phyloP scores from a whole-genome alignment of 2,888 invertebrate species.

The Mesoligia furuncula region DNA sequence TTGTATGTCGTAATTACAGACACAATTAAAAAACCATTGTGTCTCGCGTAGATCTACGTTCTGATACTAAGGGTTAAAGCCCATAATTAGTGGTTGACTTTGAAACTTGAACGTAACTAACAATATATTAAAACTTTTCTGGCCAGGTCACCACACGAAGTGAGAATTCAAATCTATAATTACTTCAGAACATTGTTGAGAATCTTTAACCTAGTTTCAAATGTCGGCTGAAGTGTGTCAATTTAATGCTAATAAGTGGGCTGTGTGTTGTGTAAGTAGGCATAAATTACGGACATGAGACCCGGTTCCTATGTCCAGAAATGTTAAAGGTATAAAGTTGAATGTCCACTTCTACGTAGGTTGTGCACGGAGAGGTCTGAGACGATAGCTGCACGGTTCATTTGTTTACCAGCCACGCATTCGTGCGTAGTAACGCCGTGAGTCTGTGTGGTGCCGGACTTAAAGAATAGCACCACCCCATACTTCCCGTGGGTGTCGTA shows the following conservation, averaged over 20 bases:
- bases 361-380: not conserved
- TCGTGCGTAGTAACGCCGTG: not conserved
- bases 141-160: slow-evolving; percentile 12
- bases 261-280: slow-evolving; percentile 28
- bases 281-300: slow-evolving; percentile 22
- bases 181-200: slow-evolving; percentile 30
- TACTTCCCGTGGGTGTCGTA: too few relatives aligned
- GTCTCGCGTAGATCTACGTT: too few relatives aligned
- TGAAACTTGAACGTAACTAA: slow-evolving; percentile 16
- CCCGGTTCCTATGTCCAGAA: slow-evolving; percentile 20
- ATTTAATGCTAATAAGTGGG: slow-evolving; percentile 45
- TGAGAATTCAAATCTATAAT: slow-evolving; percentile 44
- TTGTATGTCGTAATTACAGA: too few relatives aligned
- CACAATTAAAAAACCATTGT: too few relatives aligned
- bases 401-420: not conserved
- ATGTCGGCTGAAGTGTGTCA: slow-evolving; percentile 39
- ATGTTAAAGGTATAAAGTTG: not conserved
- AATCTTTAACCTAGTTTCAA: slow-evolving; percentile 54
- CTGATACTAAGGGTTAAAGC: too few relatives aligned
- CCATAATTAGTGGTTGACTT: not conserved
- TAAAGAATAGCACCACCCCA: too few relatives aligned
- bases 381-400: not conserved
- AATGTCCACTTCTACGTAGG: not conserved
- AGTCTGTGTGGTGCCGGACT: too few relatives aligned
- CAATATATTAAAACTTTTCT: slow-evolving; percentile 17